Evolutionary conservation across 2,113 vertebrate species (phyloP).

Genomic region (Elephas maximus): DNA sequence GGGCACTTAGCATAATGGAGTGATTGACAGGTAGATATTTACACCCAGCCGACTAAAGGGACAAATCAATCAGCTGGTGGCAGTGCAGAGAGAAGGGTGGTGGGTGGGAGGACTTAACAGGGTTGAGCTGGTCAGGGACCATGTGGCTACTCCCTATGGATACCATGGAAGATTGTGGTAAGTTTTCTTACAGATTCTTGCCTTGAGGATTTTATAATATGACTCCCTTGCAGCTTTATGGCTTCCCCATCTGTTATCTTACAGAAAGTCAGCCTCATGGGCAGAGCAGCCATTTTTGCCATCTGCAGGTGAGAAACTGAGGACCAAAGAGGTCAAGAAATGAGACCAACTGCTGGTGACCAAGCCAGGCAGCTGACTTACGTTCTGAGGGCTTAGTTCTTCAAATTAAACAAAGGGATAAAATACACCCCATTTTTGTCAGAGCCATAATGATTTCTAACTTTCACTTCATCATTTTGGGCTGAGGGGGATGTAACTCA

Average conservation of each 20-base stretch:
- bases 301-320: neutral
- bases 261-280: neutral
- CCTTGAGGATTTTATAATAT: neutral
- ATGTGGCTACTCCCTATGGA: neutral
- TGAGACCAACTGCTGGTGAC: neutral
- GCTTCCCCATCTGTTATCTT: neutral
- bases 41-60: slow-evolving; percentile 60
- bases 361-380: neutral
- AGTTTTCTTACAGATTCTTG: neutral
- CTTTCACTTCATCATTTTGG: slow-evolving; percentile 85
- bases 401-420: slow-evolving; percentile 70
- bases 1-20: slow-evolving; percentile 83
- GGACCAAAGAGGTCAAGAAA: neutral
- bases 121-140: neutral
- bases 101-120: neutral
- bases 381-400: neutral
- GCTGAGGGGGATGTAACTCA: slow-evolving; percentile 86
- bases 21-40: slow-evolving; percentile 82
- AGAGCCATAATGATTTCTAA: slow-evolving; percentile 87
- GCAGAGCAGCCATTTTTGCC: neutral
- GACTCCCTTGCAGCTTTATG: neutral
- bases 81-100: neutral
- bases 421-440: slow-evolving; percentile 81
- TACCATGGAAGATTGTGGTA: neutral
- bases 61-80: slow-evolving; percentile 74